Evolutionary conservation across 2,113 vertebrate species (phyloP).

Genomic region (Chionomys nivalis): DNA sequence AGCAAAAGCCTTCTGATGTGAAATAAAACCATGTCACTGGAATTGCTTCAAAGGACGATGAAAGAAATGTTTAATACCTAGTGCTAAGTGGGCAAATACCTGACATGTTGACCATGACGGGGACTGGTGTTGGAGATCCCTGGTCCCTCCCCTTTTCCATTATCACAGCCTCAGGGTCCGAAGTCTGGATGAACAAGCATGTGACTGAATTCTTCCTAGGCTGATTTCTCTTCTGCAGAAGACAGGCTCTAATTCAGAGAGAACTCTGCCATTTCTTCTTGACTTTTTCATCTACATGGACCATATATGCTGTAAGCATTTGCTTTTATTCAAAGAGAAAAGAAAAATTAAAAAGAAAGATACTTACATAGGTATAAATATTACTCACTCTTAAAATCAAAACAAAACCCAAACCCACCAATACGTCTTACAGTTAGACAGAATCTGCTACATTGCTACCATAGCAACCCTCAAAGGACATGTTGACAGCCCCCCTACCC

Average conservation of each 20-base stretch:
- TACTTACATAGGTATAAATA: conserved; percentile 48
- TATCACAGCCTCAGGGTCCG: fast-evolving
- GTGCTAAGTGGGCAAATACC: too few species aligned
- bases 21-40: not conserved
- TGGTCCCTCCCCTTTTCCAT: not conserved
- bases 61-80: not conserved
- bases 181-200: too few species aligned
- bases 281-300: not conserved
- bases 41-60: not conserved
- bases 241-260: not conserved
- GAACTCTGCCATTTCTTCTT: not conserved
- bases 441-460: conserved; percentile 67
- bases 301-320: not conserved
- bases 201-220: not conserved
- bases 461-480: conserved; percentile 64
- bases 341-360: conserved; percentile 58
- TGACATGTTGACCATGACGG: too few species aligned
- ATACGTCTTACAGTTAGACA: conserved; percentile 68
- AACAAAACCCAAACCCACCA: not conserved
- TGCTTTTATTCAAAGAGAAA: conserved; percentile 18
- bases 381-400: conserved; percentile 34
- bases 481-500: not conserved
- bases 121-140: not conserved
- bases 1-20: not conserved
- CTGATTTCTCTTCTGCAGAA: not conserved